A percentile compares a stretch with the other conserved stretches of the same genome.
Conservation (phyloP, 2,113 vertebrate species). For the Euleptes europaea region DNA sequence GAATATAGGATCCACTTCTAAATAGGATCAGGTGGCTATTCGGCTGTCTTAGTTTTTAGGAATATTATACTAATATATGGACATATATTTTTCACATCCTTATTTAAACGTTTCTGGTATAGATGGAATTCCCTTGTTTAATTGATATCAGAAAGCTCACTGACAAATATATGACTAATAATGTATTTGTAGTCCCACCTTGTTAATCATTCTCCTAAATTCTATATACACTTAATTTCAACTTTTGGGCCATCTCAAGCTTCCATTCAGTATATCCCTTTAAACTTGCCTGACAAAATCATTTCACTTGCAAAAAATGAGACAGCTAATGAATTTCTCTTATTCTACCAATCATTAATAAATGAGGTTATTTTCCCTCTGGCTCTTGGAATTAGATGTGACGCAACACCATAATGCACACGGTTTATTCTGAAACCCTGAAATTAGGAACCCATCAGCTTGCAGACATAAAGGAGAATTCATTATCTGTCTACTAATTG, state of each 20-base stretch:
- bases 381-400: constrained; percentile 62
- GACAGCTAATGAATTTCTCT: constrained; percentile 59
- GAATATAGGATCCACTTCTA: background rate
- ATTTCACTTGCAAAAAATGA: constrained; percentile 38
- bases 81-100: background rate
- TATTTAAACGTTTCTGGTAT: background rate
- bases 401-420: constrained; percentile 62
- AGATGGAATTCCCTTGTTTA: background rate
- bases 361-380: constrained; percentile 63
- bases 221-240: constrained; percentile 31
- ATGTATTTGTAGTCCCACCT: background rate
- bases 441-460: constrained; percentile 66
- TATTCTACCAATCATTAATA: constrained; percentile 62
- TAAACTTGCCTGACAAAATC: constrained; percentile 7
- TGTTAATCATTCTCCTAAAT: background rate
- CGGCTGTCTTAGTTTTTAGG: background rate
- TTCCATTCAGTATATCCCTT: constrained; percentile 31
- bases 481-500: constrained; percentile 61
- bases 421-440: constrained; percentile 58
- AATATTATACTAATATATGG: background rate
- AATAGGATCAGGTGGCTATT: background rate
- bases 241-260: constrained; percentile 25
- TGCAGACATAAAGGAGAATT: constrained; percentile 60
- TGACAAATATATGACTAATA: background rate
- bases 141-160: background rate